phyloP scores from a whole-genome alignment of 2,113 vertebrate genomes.

The Oncorhynchus kisutch region DNA sequence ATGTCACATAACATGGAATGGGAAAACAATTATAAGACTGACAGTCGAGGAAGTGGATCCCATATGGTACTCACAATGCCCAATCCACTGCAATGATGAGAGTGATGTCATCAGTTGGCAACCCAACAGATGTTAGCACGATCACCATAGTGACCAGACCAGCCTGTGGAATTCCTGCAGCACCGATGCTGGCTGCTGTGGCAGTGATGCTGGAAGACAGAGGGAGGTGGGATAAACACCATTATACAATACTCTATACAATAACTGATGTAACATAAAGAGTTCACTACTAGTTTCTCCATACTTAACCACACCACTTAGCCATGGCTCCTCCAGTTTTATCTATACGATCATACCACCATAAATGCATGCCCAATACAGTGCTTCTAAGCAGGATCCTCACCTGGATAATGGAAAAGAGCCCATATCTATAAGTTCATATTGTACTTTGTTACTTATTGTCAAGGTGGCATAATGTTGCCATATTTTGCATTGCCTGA shows the following conservation, averaged over 20 bases:
- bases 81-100: conserved; percentile 95
- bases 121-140: conserved; percentile 92
- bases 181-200: conserved; percentile 94
- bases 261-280: not conserved
- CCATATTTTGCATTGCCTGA: too few species aligned
- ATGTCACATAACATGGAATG: too few species aligned
- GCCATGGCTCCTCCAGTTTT: too few species aligned
- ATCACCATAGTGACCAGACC: conserved; percentile 99
- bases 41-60: not conserved
- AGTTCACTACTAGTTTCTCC: too few species aligned
- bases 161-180: conserved; percentile 95
- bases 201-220: conserved; percentile 85
- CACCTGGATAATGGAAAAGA: too few species aligned
- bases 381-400: too few species aligned
- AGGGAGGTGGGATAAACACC: not conserved
- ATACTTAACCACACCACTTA: too few species aligned
- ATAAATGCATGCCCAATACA: too few species aligned
- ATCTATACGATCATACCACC: not conserved
- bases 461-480: too few species aligned
- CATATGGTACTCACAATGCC: conserved; percentile 85
- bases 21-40: too few species aligned
- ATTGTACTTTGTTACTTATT: too few species aligned
- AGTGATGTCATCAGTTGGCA: conserved; percentile 96
- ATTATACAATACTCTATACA: not conserved
- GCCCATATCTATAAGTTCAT: too few species aligned